A percentile compares a stretch with the other conserved stretches of the same genome.
phyloP scores from a whole-genome alignment of 1,140 invertebrate genomes.

The Macrosteles quadrilineatus region DNA sequence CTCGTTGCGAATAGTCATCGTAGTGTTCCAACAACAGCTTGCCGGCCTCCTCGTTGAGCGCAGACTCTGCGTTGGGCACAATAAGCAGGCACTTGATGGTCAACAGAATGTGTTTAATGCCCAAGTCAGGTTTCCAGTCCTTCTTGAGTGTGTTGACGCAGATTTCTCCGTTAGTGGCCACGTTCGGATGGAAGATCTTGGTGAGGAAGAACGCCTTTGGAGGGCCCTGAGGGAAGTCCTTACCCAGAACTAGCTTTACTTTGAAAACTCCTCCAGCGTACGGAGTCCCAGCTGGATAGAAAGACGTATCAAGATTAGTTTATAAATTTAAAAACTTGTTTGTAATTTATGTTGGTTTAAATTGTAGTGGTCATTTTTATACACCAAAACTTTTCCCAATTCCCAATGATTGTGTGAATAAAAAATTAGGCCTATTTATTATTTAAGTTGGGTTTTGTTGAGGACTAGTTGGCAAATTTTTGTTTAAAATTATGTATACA shows the following conservation, averaged over 20 bases:
- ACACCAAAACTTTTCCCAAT: too few species aligned
- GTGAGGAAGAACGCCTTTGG: conserved; percentile 96
- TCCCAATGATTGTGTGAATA: too few species aligned
- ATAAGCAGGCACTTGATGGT: conserved; percentile 92
- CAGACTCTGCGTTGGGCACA: conserved; percentile 93
- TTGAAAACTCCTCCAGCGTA: conserved; percentile 83
- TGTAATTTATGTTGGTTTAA: too few species aligned
- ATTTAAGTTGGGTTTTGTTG: too few species aligned
- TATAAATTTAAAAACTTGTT: too few species aligned
- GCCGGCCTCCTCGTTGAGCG: conserved; percentile 91
- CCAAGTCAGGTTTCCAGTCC: conserved; percentile 95
- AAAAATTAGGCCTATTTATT: too few species aligned
- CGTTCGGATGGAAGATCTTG: conserved; percentile 98
- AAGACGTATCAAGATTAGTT: too few species aligned
- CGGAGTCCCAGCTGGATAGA: conserved; percentile 73
- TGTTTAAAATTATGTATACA: too few species aligned
- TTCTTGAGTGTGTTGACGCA: conserved; percentile 97
- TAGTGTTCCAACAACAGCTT: conserved; percentile 89
- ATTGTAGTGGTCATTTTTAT: too few species aligned
- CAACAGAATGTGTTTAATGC: conserved; percentile 94
- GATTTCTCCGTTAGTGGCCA: conserved; percentile 91
- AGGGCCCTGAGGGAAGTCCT: conserved; percentile 90
- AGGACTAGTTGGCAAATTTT: too few species aligned
- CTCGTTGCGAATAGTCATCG: conserved; percentile 86
- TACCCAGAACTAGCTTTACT: conserved; percentile 87